Evolutionary conservation across 2,113 vertebrate genomes (phyloP).

Genomic region (Cyphomyrus plagiostoma): DNA sequence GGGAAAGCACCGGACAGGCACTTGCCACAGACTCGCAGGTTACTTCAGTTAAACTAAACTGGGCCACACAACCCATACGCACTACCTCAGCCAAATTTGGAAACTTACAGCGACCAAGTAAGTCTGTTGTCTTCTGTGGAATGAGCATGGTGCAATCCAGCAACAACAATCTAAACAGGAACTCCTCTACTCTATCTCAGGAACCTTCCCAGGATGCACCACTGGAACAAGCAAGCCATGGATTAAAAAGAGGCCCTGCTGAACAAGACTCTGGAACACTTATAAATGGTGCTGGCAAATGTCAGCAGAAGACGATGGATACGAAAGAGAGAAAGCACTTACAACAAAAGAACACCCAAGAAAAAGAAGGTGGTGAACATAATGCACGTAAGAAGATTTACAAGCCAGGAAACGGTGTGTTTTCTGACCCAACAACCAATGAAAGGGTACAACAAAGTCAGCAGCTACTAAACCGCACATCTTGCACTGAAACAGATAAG

Average conservation of each 20-base stretch:
- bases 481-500: neutral
- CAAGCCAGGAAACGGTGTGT: neutral
- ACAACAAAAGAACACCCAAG: neutral
- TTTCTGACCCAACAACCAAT: neutral
- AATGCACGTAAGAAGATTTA: neutral
- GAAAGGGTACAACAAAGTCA: neutral
- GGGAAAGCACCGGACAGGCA: conserved; percentile 46
- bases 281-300: conserved; percentile 19
- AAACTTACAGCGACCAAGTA: conserved; percentile 19
- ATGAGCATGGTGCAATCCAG: conserved; percentile 39
- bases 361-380: neutral
- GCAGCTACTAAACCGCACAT: neutral
- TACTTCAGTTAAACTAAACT: conserved; percentile 31
- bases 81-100: conserved; percentile 40
- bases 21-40: conserved; percentile 25
- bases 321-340: conserved; percentile 21
- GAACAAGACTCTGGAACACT: neutral
- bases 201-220: conserved; percentile 26
- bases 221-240: neutral
- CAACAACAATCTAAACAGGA: conserved; percentile 48
- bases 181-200: conserved; percentile 42
- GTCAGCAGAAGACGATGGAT: conserved; percentile 32
- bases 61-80: conserved; percentile 45
- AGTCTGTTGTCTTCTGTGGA: conserved; percentile 12
- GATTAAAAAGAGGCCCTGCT: neutral